Percentiles rank a stretch among this genome's conserved stretches.
Evolutionary conservation across 1,140 invertebrate species (phyloP).

Genomic region (Rhyacophila brunnea): DNA sequence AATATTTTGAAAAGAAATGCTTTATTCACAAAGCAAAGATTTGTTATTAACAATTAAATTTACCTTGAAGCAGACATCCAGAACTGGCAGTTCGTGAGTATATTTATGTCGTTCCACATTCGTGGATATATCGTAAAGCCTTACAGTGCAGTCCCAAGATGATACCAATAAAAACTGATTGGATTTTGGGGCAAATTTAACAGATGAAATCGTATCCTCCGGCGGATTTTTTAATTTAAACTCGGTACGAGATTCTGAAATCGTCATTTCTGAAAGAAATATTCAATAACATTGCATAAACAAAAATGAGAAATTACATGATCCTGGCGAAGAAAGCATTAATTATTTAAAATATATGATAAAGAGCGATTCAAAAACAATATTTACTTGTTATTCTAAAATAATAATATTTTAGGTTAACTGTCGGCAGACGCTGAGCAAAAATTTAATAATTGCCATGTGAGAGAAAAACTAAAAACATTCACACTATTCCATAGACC

Average conservation of each 20-base stretch:
- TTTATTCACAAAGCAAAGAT: background rate
- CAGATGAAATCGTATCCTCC: constrained; percentile 87
- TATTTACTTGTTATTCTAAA: too few relatives aligned
- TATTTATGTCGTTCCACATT: constrained; percentile 89
- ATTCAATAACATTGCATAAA: too few relatives aligned
- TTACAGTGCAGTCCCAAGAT: constrained; percentile 91
- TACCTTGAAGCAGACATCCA: constrained; percentile 94
- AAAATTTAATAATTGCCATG: too few relatives aligned
- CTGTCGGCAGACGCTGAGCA: too few relatives aligned
- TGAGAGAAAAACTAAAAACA: too few relatives aligned
- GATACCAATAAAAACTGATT: constrained; percentile 90
- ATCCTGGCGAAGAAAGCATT: too few relatives aligned
- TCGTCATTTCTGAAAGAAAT: constrained; percentile 24
- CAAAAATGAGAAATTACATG: too few relatives aligned
- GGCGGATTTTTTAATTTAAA: constrained; percentile 89
- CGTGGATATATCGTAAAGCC: constrained; percentile 88
- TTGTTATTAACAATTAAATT: too few relatives aligned
- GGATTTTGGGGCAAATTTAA: constrained; percentile 92
- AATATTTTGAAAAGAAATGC: background rate
- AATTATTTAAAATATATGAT: too few relatives aligned
- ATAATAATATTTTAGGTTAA: too few relatives aligned
- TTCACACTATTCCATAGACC: too few relatives aligned
- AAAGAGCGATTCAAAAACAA: too few relatives aligned
- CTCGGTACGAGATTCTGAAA: constrained; percentile 66
- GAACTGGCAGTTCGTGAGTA: constrained; percentile 79